Conservation (phyloP, 2,113 vertebrate genomes). For the Tyrannus savana region DNA sequence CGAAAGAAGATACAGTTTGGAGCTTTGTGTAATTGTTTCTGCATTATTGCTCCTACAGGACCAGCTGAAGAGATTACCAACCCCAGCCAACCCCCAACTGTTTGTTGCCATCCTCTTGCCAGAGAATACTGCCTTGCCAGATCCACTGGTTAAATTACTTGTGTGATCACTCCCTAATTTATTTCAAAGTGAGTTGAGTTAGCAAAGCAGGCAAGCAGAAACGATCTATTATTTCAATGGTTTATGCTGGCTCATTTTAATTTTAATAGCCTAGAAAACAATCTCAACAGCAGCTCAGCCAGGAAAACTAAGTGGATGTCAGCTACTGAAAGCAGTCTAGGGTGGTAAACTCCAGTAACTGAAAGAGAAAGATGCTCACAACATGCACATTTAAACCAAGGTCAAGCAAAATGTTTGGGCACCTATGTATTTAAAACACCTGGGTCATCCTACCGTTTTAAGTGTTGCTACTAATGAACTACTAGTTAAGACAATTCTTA, state of each 20-base stretch:
- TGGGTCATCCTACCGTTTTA: neutral
- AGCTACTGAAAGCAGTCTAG: neutral
- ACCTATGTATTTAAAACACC: neutral
- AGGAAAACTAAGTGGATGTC: conserved; percentile 19
- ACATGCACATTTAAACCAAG: neutral
- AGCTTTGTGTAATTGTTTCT: conserved; percentile 49
- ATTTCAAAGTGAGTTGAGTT: conserved; percentile 37
- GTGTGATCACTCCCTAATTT: conserved; percentile 39
- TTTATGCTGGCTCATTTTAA: conserved; percentile 50
- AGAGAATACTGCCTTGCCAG: conserved; percentile 38
- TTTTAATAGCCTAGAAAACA: conserved; percentile 53
- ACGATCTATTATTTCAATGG: conserved; percentile 26
- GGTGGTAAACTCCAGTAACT: neutral
- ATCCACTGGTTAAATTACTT: conserved; percentile 48
- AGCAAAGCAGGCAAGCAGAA: conserved; percentile 44
- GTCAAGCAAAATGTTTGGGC: neutral
- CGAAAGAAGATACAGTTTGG: conserved; percentile 61
- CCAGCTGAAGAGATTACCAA: conserved; percentile 52
- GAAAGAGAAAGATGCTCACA: neutral
- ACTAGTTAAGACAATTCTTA: neutral
- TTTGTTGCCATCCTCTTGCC: conserved; percentile 58
- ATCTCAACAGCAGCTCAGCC: conserved; percentile 14
- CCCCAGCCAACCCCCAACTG: conserved; percentile 38
- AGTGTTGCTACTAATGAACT: neutral
- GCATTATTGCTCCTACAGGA: conserved; percentile 41